Evolutionary conservation across 2,113 vertebrate species (phyloP), one percentile per base, ranked within the genome.

Genomic region (Hipposideros armiger): DNA sequence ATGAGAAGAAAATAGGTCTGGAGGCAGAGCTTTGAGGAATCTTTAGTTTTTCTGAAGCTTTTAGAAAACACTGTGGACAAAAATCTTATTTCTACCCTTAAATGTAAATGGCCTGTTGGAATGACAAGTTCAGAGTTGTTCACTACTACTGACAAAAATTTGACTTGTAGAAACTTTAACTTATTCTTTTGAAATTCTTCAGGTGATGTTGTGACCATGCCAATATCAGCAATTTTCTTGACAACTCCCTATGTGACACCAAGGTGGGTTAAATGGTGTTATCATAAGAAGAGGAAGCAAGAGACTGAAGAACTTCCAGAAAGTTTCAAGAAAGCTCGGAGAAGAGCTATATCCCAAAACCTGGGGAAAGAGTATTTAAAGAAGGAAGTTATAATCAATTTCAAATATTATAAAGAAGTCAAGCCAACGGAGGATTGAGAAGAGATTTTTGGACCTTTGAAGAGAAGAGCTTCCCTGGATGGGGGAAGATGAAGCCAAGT

Each of bases 61-160:
- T 70, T 60, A 60, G 32, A 24, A 47, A 88, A 70, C 4, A 30
- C 0, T 74, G 3, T 24, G 17, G 17, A 45, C 8, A 58, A n/a
- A 0, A 52, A 19, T 89, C 5, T 72, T 5, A 20, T 60, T 87
- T 72, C 86, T 88, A 52, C 4, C 32, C 42, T 74, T 45, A 88
- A 69, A 82, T 52, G 28, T 64, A 94, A 88, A 86, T 58, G 5
- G 6, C 1, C 30, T 36, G 2, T 70, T 36, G 11, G 30, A 22
- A 45, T 76, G 8, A 89, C 24, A 42, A 70, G 10, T 73, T 88
- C n/a, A 86, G 22, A 87, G 60, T 64, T 92, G 15, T 92, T 93
- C 11, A 70, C 5, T 2, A 69, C 22, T n/a, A 58, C 3, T 83
- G 14, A 70, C 19, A 54, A 45, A 90, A 80, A 50, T 17, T 50